phyloP scores from a whole-genome alignment of 2,797 vertebrate species.

The Siniperca scherzeri region DNA sequence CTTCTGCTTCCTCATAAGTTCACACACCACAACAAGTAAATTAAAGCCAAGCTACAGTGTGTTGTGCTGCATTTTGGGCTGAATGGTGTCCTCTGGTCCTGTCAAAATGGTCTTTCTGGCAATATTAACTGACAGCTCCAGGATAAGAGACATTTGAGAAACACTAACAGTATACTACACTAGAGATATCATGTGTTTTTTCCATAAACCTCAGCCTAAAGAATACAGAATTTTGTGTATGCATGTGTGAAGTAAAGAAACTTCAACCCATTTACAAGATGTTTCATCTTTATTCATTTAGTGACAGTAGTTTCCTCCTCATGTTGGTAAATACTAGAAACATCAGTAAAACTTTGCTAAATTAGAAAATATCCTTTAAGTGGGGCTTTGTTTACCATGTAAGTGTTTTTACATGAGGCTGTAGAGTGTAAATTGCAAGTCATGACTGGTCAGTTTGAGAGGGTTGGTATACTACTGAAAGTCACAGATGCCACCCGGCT shows the following conservation, averaged over 20 bases:
- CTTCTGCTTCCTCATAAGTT: slow-evolving; percentile 46
- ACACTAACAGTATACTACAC: background rate
- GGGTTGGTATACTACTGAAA: slow-evolving; percentile 15
- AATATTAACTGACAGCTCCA: background rate
- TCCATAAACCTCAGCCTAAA: background rate
- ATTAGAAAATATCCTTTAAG: background rate
- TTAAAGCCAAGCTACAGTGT: background rate
- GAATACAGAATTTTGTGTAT: background rate
- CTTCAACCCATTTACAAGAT: background rate
- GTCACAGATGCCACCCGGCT: slow-evolving; percentile 67
- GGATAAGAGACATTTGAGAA: slow-evolving; percentile 4
- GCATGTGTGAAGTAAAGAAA: background rate
- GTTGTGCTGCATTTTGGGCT: background rate
- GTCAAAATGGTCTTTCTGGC: background rate
- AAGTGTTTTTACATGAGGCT: background rate
- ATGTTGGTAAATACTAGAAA: background rate
- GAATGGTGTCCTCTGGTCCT: background rate
- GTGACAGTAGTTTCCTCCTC: background rate
- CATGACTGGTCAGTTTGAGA: slow-evolving; percentile 72
- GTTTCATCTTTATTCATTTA: background rate
- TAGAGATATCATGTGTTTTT: background rate
- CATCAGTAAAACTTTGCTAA: background rate
- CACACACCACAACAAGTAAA: slow-evolving; percentile 18
- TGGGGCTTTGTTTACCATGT: background rate
- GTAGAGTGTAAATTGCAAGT: slow-evolving; percentile 55